Evolutionary conservation across 2,888 invertebrate genomes (phyloP), one percentile per base, ranked within the genome.

Genomic region (Philopedon plagiatum): DNA sequence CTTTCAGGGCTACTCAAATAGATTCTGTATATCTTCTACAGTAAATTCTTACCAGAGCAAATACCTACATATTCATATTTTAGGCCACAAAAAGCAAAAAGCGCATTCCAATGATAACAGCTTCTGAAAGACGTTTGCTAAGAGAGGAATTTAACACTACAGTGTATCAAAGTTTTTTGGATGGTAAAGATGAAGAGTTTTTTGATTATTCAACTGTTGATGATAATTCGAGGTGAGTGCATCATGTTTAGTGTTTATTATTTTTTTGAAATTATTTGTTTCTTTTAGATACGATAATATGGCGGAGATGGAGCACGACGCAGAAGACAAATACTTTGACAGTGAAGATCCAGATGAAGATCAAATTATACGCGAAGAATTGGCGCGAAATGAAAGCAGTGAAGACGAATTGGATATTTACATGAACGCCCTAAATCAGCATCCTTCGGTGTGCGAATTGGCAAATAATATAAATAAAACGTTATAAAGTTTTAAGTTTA

Each of bases 281-380:
- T 15, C 19, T 70, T 67, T 8, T 41, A 73, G 73, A 62, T 94
- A 93, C 85, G 97, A 97, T 84, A 89, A 91, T 79, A 83, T 92
- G 74, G 91, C 92, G 70, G 89, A 93, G 62, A 85, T 91, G 71
- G 91, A 91, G 44, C 91, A 91, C 79, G 97, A 97, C 85, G 93
- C 92, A 76, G 95, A 97, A 85, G 97, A 97, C 78, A 92, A 91
- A 81, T 97, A 97, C 84, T 97, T 97, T 87, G 95, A 96, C 84
- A 91, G 92, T 2, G 95, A 95, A 83, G 89, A 90, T 23, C 91
- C 92, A 76, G 91, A 91, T 76, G 78, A 76, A 67, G 78, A 79
- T 15, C 19, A 29, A 29, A 62, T 60, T 15, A 11, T 15, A 7
- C 77, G 79, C 56, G 79, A 80, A 54, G 80, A 75, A 19, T 23